Base-by-base conservation (phyloP, 1,140 invertebrate genomes). In the Cherax destructor region DNA sequence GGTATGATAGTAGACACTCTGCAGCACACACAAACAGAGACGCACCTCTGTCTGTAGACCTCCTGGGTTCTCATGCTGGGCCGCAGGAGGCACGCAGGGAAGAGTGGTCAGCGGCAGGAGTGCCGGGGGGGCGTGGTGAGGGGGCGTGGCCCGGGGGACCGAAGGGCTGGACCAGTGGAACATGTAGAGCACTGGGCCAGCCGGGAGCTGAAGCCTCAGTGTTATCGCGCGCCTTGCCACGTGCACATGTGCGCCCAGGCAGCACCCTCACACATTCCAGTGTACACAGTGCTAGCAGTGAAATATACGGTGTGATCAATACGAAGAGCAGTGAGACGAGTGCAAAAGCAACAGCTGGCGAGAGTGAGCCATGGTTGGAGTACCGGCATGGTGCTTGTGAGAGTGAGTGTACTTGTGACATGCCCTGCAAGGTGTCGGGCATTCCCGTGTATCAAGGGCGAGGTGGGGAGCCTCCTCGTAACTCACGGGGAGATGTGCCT, bases 401-500 rank as follows among this genome's bases (percentile, higher is more conserved):
- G 83, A 83, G 89, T 21, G 89, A 91, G 84, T 91, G 85, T 83
- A 83, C 79, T 61, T 87, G 85, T 86, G 89, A 80, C 83, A 92
- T 92, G 92, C 92, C 92, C 81, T 92, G 89, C 81, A 92, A 92
- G 74, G 89, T 90, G 83, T 92, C 92, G 65, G 92, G 92, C n/a
- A 92, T 92, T 47, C 92, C 92, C 16, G 92, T 92, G 52, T 92
- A 91, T 56, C 92, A 92, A 83, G 91, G 91, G 83, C 88, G 89
- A 59, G 90, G 90, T 69, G 84, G 84, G 10, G 90, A 91, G 30
- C 84, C 84, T 83, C 65, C 90, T 21, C 90, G 90, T 13, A 83
- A 79, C 77, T 76, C 90, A 5, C 49, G 90, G 13, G 90, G 81
- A 50, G 90, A 91, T 86, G 90, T 72, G 13, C 85, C 90, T 41